These are phyloP conservation scores for Lithophane ornitopus DNA, from an alignment of 2,888 invertebrate species.

Conservation along the genomic window DNA sequence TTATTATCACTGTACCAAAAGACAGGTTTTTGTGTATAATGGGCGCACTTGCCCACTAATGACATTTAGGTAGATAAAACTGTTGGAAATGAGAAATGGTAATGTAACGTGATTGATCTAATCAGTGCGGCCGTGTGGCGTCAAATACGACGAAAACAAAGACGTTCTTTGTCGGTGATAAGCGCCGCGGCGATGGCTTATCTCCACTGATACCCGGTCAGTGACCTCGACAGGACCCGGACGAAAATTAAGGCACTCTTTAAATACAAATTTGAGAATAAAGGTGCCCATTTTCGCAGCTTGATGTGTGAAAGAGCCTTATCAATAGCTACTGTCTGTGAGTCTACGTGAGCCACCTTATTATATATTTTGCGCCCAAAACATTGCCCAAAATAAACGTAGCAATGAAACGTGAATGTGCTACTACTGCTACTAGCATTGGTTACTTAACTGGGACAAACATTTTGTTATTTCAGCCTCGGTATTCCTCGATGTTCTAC, in stretches of 20 bases:
- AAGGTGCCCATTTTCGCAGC: slow-evolving; percentile 24
- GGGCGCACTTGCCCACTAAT: slow-evolving; percentile 26
- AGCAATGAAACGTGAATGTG: slow-evolving; percentile 52
- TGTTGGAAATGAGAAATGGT: slow-evolving; percentile 51
- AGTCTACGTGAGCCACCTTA: neutral
- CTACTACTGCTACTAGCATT: slow-evolving; percentile 65
- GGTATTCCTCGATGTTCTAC: slow-evolving; percentile 71
- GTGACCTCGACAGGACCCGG: slow-evolving; percentile 81
- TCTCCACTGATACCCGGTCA: slow-evolving; percentile 87
- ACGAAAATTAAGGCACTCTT: slow-evolving; percentile 71
- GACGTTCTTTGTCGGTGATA: slow-evolving; percentile 87
- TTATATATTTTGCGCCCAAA: slow-evolving; percentile 25
- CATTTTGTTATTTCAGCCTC: slow-evolving; percentile 79
- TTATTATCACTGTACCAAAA: slow-evolving; percentile 38
- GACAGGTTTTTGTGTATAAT: slow-evolving; percentile 31
- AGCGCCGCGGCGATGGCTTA: slow-evolving; percentile 84
- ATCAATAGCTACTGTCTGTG: neutral
- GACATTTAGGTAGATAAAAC: slow-evolving; percentile 27
- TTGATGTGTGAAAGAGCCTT: slow-evolving; percentile 12
- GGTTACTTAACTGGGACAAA: slow-evolving; percentile 73
- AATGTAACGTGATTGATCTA: slow-evolving; percentile 77
- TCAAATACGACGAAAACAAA: slow-evolving; percentile 87
- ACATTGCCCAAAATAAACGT: slow-evolving; percentile 55
- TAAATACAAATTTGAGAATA: slow-evolving; percentile 60
- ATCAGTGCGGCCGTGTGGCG: slow-evolving; percentile 79